Conservation (phyloP, 2,888 invertebrate genomes). For the Podabrus alpinus region DNA sequence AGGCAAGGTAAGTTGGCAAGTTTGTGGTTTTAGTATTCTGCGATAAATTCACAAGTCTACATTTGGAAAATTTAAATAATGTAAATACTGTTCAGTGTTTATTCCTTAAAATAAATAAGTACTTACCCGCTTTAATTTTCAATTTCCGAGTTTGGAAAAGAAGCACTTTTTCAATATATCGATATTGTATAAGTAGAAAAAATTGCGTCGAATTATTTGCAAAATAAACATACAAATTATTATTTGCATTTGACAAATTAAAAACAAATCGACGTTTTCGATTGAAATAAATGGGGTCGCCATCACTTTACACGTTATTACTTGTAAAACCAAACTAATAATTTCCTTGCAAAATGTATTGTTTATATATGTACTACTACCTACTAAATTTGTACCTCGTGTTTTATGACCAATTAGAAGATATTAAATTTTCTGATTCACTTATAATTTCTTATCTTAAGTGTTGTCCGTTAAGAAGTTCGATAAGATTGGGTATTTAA, state of each 20-base stretch:
- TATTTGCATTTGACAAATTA: constrained; percentile 7
- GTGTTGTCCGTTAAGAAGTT: background rate
- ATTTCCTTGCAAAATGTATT: background rate
- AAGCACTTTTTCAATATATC: constrained; percentile 9
- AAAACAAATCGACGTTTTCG: background rate
- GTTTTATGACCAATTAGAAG: background rate
- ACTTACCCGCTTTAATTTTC: background rate
- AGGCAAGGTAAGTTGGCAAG: background rate
- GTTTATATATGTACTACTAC: too few relatives aligned
- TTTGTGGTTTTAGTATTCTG: background rate
- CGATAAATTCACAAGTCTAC: background rate
- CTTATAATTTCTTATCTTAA: background rate
- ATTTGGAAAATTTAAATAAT: background rate
- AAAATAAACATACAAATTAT: background rate
- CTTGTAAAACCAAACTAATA: background rate
- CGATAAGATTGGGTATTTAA: background rate
- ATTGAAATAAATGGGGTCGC: constrained; percentile 8
- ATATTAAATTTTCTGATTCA: background rate
- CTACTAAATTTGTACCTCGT: background rate
- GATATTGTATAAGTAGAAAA: constrained; percentile 4
- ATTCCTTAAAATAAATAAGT: background rate
- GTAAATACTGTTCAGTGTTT: background rate
- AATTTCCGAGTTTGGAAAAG: constrained; percentile 7
- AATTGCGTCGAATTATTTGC: constrained; percentile 2
- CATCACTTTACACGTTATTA: background rate